Percentiles rank a stretch among this genome's conserved stretches.
Evolutionary conservation across 2,888 invertebrate genomes (phyloP).

Genomic region (Pheosia gnoma): DNA sequence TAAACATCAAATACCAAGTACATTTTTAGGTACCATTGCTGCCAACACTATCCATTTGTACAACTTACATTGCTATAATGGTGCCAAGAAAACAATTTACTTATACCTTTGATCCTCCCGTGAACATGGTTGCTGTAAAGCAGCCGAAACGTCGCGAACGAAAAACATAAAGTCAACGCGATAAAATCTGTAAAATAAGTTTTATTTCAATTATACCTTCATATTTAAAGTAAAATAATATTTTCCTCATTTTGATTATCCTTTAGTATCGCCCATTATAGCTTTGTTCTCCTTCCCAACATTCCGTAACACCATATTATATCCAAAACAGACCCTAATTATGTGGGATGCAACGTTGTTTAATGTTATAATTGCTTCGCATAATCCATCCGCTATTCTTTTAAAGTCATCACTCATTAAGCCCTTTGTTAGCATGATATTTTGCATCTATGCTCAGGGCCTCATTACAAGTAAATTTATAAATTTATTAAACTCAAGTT

Average conservation of each 20-base stretch:
- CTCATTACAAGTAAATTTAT: constrained; percentile 60
- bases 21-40: background rate
- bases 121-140: too few relatives aligned
- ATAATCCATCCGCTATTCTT: constrained; percentile 24
- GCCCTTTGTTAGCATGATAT: constrained; percentile 50
- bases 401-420: constrained; percentile 46
- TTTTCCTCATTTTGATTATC: constrained; percentile 9
- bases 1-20: constrained; percentile 24
- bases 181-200: too few relatives aligned
- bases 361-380: constrained; percentile 28
- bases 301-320: background rate
- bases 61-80: too few relatives aligned
- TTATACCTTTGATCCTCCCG: too few relatives aligned
- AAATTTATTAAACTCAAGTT: constrained; percentile 55
- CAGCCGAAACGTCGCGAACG: too few relatives aligned
- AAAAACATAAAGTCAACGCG: too few relatives aligned
- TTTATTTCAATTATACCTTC: too few relatives aligned
- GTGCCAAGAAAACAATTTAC: too few relatives aligned
- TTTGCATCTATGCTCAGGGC: constrained; percentile 44
- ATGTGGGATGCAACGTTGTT: constrained; percentile 11
- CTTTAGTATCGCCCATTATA: background rate
- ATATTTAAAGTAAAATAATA: constrained; percentile 7
- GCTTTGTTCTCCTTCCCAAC: background rate
- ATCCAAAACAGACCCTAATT: constrained; percentile 3
- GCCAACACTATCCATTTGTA: background rate